phyloP scores from a whole-genome alignment of 2,888 invertebrate species.

The Acleris sparsana region DNA sequence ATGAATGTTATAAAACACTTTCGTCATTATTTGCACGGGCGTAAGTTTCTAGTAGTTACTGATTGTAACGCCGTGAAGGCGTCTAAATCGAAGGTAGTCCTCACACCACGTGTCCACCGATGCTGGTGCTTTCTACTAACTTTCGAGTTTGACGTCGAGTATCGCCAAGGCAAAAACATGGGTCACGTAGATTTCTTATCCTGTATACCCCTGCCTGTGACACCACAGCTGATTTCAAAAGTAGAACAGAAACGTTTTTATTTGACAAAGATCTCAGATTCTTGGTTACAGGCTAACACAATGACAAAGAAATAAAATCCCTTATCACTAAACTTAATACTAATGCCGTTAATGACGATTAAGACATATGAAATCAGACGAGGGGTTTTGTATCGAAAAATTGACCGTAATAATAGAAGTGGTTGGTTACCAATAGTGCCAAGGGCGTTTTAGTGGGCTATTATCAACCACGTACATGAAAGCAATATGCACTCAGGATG shows the following conservation, averaged over 20 bases:
- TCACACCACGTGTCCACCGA: neutral
- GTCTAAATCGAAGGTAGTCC: neutral
- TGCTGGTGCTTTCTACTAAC: conserved; percentile 5
- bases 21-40: conserved; percentile 1
- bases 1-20: conserved; percentile 8
- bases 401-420: conserved; percentile 5
- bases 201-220: conserved; percentile 4
- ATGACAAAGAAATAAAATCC: too few relatives aligned
- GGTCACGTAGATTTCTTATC: conserved; percentile 5
- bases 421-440: conserved; percentile 8
- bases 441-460: neutral
- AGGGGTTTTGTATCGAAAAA: conserved; percentile 3
- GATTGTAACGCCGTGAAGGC: conserved; percentile 2
- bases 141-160: conserved; percentile 8
- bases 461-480: conserved; percentile 12
- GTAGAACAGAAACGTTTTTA: neutral
- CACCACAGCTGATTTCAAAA: too few relatives aligned
- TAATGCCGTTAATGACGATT: neutral
- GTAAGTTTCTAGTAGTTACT: neutral
- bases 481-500: conserved; percentile 7
- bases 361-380: conserved; percentile 6
- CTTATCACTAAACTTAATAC: neutral
- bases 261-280: conserved; percentile 3
- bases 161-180: conserved; percentile 2
- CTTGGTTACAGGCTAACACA: neutral